Base-by-base conservation (phyloP, 2,888 invertebrate genomes). In the Pandemis corylana region DNA sequence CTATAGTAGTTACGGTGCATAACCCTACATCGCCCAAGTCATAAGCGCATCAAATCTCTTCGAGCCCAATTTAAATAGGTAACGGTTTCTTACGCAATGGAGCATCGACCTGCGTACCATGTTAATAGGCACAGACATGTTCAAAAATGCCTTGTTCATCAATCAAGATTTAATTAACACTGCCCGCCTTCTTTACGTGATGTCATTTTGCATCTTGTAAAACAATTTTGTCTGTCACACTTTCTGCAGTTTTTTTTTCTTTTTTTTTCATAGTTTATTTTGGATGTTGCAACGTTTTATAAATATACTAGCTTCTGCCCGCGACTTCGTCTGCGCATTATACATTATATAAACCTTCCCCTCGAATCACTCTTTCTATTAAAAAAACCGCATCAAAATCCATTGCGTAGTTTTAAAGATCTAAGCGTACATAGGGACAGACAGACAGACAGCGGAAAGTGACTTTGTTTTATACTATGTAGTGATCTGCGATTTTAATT, bases 41-140 rank as follows among this genome's bases (percentile, higher is more conserved):
- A 84, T 85, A 80, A 80, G 80, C 85, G 85, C 85, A 87, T 89
- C 85, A 86, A 87, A 88, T 86, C 84, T 87, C 89, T 91, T 88
- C 86, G 85, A 89, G 87, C 87, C 86, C 90, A 92, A 92, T 93
- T 92, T 90, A 90, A 91, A 91, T 90, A 90, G 89, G 89, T 90
- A 92, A 92, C 90, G 89, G 90, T 87, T 89, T 88, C 90, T 92
- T 91, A 89, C 88, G 90, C 90, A 92, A 93, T 86, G 87, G 87
- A 88, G 86, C 93, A 87, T 87, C 90, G 93, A 93, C 92, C 94
- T 87, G 83, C 79, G 82, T 78, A 81, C 83, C 78, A 72, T 80
- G 83, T 83, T 86, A 87, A 88, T 86, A 86, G 84, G 82, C 80
- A 78, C 80, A 86, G 83, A 83, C 85, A 85, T 86, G 85, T 87